Conservation (phyloP, 2,797 vertebrate species). For the Huso huso region DNA sequence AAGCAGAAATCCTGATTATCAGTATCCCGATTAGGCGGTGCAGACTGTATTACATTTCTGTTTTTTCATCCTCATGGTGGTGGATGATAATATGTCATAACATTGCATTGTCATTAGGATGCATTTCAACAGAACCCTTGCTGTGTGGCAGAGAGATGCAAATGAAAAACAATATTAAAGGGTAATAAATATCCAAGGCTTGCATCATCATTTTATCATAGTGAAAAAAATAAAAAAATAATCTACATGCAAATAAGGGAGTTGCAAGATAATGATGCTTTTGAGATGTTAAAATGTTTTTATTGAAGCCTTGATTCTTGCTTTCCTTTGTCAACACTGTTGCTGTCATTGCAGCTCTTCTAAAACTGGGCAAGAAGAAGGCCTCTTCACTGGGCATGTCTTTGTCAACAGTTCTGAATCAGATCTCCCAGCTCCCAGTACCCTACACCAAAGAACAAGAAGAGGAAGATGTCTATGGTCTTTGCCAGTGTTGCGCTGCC, state of each 20-base stretch:
- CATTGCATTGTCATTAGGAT: neutral
- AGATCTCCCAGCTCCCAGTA: constrained; percentile 74
- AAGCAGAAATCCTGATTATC: too few relatives aligned
- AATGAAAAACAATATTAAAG: neutral
- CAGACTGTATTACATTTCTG: too few relatives aligned
- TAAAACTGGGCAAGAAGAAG: constrained; percentile 62
- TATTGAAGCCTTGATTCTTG: neutral
- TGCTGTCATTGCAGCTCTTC: constrained; percentile 54
- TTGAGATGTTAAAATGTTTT: neutral
- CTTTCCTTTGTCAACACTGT: neutral
- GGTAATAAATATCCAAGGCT: neutral
- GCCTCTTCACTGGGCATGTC: constrained; percentile 62
- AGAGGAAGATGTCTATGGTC: constrained; percentile 61
- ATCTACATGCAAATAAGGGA: neutral
- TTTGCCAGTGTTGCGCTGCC: constrained; percentile 71
- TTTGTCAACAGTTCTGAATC: constrained; percentile 71
- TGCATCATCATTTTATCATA: neutral
- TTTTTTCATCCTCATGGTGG: neutral
- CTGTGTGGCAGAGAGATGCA: too few relatives aligned
- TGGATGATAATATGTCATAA: neutral
- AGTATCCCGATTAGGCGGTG: too few relatives aligned
- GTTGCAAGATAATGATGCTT: neutral
- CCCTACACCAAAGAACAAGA: constrained; percentile 75
- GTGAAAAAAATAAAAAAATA: neutral
- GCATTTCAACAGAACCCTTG: neutral